phyloP scores from a whole-genome alignment of 1,140 invertebrate species.

The Heliothis subflexa region DNA sequence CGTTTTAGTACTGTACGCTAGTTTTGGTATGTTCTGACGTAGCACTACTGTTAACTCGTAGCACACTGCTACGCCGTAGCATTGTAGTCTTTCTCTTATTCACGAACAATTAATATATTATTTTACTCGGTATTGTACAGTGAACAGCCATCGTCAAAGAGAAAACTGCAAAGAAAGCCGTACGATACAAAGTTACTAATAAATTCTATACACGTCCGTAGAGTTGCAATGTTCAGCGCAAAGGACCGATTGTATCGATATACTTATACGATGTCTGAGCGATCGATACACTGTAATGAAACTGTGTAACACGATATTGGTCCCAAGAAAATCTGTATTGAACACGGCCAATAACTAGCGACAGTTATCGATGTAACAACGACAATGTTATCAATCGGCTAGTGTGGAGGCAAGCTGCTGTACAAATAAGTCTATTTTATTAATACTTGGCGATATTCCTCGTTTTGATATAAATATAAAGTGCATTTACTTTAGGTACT shows the following conservation, averaged over 20 bases:
- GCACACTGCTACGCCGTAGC: slow-evolving; percentile 6
- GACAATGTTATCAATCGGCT: not conserved
- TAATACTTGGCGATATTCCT: too few species aligned
- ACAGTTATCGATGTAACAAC: not conserved
- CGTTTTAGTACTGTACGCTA: too few species aligned
- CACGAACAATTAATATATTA: slow-evolving; percentile 2
- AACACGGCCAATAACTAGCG: not conserved
- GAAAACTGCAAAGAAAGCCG: slow-evolving; percentile 27
- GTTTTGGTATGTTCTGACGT: not conserved
- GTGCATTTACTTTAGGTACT: too few species aligned
- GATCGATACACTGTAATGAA: slow-evolving; percentile 11
- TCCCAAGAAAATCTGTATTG: slow-evolving; percentile 6
- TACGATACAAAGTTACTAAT: not conserved
- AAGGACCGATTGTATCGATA: slow-evolving; percentile 28
- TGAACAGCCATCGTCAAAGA: not conserved
- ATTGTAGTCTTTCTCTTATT: not conserved
- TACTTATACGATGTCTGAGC: not conserved
- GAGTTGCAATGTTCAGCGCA: slow-evolving; percentile 21
- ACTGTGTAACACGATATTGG: slow-evolving; percentile 22
- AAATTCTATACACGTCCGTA: slow-evolving; percentile 18
- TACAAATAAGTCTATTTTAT: too few species aligned
- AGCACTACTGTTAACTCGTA: not conserved
- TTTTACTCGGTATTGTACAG: not conserved
- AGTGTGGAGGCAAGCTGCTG: too few species aligned
- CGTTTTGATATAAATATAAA: too few species aligned